Conservation (phyloP, 1,140 invertebrate genomes). For the Mycetomoellerius zeteki region DNA sequence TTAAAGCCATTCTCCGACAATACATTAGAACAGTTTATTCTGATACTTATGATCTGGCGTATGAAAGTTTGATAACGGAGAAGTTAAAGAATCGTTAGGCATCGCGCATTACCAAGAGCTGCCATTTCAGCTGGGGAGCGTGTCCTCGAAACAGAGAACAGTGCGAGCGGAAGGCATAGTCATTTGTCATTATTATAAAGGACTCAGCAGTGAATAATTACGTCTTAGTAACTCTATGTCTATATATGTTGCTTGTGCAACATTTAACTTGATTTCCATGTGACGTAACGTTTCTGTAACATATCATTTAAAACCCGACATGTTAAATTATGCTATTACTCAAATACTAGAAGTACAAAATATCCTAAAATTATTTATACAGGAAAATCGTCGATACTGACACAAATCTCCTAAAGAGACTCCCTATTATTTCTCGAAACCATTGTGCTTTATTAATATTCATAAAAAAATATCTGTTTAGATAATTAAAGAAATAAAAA, state of each 20-base stretch:
- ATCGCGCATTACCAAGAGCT: not conserved
- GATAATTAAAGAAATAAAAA: no score
- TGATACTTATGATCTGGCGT: conserved; percentile 52
- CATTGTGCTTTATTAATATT: no score
- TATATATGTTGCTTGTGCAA: conserved; percentile 19
- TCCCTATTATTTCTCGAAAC: no score
- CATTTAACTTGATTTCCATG: conserved; percentile 35
- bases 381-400: no score
- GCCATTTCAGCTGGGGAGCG: conserved; percentile 25
- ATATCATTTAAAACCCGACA: conserved; percentile 10
- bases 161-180: conserved; percentile 34
- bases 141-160: conserved; percentile 28
- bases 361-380: conserved; percentile 22
- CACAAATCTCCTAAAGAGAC: no score
- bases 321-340: conserved; percentile 24
- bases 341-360: not conserved
- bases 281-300: not conserved
- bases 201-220: conserved; percentile 82
- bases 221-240: conserved; percentile 76
- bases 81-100: conserved; percentile 82
- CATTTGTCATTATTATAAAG: conserved; percentile 84
- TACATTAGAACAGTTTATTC: conserved; percentile 50
- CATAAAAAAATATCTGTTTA: no score
- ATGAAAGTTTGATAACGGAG: conserved; percentile 65
- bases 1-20: conserved; percentile 17